Percentiles rank a stretch among this genome's conserved stretches.
Evolutionary conservation across 2,888 invertebrate genomes (phyloP).

Genomic region (Bruchidius siliquastri): DNA sequence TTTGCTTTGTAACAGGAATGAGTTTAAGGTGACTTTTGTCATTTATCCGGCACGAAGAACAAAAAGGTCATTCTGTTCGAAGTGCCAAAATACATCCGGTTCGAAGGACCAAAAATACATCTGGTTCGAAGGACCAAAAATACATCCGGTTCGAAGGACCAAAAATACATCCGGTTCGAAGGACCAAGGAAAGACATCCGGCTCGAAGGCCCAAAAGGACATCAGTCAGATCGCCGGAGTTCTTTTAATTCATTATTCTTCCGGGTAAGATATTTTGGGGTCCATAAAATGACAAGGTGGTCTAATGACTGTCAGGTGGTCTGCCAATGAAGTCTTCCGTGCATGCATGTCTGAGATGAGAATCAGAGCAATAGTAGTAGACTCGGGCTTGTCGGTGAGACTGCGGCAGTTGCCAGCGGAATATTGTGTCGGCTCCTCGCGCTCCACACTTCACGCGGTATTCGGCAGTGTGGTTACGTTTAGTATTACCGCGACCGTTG

Average conservation of each 20-base stretch:
- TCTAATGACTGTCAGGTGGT: neutral
- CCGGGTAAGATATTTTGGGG: too few relatives aligned
- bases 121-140: too few relatives aligned
- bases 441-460: neutral
- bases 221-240: too few relatives aligned
- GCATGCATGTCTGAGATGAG: neutral
- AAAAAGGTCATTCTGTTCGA: too few relatives aligned
- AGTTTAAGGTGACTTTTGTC: too few relatives aligned
- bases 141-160: too few relatives aligned
- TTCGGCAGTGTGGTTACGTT: neutral
- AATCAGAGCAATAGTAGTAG: neutral
- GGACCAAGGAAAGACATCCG: neutral
- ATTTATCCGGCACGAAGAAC: too few relatives aligned
- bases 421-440: neutral
- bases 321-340: neutral
- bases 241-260: too few relatives aligned
- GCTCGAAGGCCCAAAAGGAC: neutral
- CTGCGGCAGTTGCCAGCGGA: neutral
- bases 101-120: too few relatives aligned
- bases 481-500: conserved; percentile 51
- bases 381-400: neutral
- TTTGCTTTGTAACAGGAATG: too few relatives aligned
- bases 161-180: too few relatives aligned
- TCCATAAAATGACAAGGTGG: neutral
- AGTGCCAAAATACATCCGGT: too few relatives aligned